Evolutionary conservation across 2,113 vertebrate species (phyloP).

Genomic region (Cygnus atratus): DNA sequence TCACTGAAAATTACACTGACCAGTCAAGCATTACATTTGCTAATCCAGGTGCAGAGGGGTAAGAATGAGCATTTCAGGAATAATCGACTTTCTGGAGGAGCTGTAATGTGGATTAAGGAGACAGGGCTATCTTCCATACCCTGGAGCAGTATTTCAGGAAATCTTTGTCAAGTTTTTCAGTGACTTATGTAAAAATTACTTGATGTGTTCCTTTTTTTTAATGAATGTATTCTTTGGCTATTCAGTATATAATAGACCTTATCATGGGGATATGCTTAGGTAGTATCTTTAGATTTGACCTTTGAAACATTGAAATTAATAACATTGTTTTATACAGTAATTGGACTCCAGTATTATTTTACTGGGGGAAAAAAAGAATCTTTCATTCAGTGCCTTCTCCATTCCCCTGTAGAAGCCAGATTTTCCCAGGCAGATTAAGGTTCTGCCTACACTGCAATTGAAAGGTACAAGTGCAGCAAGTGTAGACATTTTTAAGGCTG

Average conservation of each 20-base stretch:
- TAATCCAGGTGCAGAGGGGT: background rate
- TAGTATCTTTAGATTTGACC: background rate
- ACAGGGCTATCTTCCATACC: background rate
- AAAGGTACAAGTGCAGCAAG: background rate
- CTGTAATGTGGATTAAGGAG: background rate
- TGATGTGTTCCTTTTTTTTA: background rate
- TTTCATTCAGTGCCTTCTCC: background rate
- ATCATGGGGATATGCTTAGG: background rate
- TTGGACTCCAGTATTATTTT: background rate
- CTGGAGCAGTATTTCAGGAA: background rate
- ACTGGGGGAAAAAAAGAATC: background rate
- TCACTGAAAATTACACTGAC: background rate
- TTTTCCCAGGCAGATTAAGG: background rate
- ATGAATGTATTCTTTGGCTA: background rate
- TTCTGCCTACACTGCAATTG: background rate
- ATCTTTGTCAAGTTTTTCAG: background rate
- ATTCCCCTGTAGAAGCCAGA: background rate
- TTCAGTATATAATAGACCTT: background rate
- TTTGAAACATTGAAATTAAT: background rate
- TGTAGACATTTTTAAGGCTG: background rate
- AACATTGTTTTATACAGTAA: background rate
- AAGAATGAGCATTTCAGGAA: background rate
- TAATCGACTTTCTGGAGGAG: background rate
- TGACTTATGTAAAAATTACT: background rate
- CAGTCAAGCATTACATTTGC: background rate